Conservation (phyloP, 2,797 vertebrate species). For the Champsocephalus gunnari region DNA sequence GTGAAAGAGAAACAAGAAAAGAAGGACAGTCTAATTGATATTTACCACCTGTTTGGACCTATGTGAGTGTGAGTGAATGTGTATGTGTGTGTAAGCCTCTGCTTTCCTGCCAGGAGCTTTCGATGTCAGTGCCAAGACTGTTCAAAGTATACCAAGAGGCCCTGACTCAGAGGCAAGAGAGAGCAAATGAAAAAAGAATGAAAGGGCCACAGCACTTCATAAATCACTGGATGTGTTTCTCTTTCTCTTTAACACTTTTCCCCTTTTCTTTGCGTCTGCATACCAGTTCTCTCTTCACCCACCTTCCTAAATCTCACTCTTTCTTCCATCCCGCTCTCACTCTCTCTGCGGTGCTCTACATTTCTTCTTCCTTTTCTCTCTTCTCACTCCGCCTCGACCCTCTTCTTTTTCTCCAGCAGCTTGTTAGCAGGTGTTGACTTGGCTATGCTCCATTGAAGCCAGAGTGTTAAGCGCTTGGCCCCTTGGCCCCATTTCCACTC, state of each 20-base stretch:
- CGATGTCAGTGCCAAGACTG: conserved; percentile 70
- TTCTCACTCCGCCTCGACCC: conserved; percentile 5
- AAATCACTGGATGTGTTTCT: conserved; percentile 68
- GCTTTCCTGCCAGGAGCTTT: conserved; percentile 67
- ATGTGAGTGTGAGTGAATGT: conserved; percentile 23
- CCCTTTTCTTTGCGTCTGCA: conserved; percentile 35
- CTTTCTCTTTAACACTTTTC: conserved; percentile 46
- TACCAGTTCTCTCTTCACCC: conserved; percentile 39
- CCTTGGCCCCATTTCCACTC: conserved; percentile 70
- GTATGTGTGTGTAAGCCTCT: conserved; percentile 23
- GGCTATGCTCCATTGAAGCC: conserved; percentile 72
- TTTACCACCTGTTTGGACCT: conserved; percentile 75
- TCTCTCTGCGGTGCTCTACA: conserved; percentile 18
- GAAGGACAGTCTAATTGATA: conserved; percentile 72
- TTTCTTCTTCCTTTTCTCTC: conserved; percentile 21
- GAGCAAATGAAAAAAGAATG: conserved; percentile 49
- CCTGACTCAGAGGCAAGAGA: conserved; percentile 57
- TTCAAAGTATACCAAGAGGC: conserved; percentile 71
- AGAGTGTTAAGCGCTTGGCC: conserved; percentile 77
- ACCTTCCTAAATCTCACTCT: conserved; percentile 30
- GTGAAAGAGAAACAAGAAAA: conserved; percentile 57
- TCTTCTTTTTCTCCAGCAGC: conserved; percentile 64
- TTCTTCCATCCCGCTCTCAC: background rate
- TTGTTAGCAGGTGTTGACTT: conserved; percentile 82
- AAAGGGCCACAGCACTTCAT: conserved; percentile 74